Base-by-base conservation (phyloP, 2,797 vertebrate species). In the Cuniculus paca region DNA sequence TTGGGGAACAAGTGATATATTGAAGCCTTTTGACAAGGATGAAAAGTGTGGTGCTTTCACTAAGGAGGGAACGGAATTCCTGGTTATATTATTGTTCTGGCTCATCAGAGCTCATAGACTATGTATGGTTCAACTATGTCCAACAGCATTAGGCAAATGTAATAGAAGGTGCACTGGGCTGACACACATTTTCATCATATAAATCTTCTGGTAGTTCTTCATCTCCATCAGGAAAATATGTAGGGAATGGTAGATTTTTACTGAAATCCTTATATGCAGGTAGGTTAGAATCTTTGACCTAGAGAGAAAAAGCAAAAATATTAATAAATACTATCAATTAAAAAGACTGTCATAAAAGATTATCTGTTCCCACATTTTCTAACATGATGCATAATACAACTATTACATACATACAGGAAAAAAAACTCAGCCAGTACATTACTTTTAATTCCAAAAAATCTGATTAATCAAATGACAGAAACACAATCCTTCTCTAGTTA, bases 171-270 rank as follows among this genome's bases (percentile, higher is more conserved):
- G 99, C 98, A 1, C 98, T 98, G 98, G 99, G 99, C 95, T 99
- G 97, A 92, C 99, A 99, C 97, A 99, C 65, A n/a, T 99, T 95
- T 0, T 99, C 98, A 24, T 99, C 99, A 2, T 99, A 99, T 94
- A 99, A 97, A 95, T 99, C 99, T 97, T 99, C 99, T 5, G 99
- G 99, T n/a, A 99, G 98, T 31, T 99, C 96, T 56, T 99, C 98
- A 0, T 99, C 99, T 85, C 99, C 99, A 96, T 99, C 99, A 42
- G 98, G 98, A 96, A 99, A 99, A 98, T 98, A 99, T 0, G 99
- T 99, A 54, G 99, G 99, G 97, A 99, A 99, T 0, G 99, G 99
- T 24, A 99, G 99, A 75, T 97, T 98, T 97, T 99, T 98, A 94
- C 98, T 97, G 90, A 98, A 95, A 19, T 96, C 95, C 88, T 95